Conservation (phyloP, 2,797 vertebrate species). For the Sebastes diploproa region DNA sequence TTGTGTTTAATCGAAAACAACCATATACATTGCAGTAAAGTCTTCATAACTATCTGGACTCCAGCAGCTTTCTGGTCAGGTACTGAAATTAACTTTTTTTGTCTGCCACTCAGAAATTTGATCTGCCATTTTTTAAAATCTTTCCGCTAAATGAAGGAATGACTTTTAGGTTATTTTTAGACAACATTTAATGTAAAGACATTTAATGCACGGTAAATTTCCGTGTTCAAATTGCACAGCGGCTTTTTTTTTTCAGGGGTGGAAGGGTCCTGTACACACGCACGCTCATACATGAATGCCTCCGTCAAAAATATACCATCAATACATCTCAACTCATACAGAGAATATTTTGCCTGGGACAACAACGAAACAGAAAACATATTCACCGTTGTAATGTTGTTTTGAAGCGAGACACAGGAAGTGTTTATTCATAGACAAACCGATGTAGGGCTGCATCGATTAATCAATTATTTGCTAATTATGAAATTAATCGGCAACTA, state of each 20-base stretch:
- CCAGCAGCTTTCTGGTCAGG: neutral
- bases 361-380: neutral
- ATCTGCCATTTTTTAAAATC: neutral
- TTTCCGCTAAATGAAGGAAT: neutral
- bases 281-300: neutral
- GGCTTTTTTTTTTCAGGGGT: neutral
- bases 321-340: neutral
- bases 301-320: neutral
- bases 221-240: neutral
- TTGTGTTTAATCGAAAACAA: neutral
- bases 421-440: neutral
- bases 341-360: neutral
- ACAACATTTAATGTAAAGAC: neutral
- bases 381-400: neutral
- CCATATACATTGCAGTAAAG: neutral
- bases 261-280: neutral
- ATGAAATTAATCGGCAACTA: too few species aligned
- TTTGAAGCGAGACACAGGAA: neutral
- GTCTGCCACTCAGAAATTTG: neutral
- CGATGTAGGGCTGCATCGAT: too few species aligned
- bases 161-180: neutral
- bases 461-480: too few species aligned
- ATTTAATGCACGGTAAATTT: neutral
- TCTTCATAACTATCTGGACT: neutral
- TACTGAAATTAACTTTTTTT: neutral